phyloP scores from a whole-genome alignment of 2,888 invertebrate species.

The Polia nebulosa region DNA sequence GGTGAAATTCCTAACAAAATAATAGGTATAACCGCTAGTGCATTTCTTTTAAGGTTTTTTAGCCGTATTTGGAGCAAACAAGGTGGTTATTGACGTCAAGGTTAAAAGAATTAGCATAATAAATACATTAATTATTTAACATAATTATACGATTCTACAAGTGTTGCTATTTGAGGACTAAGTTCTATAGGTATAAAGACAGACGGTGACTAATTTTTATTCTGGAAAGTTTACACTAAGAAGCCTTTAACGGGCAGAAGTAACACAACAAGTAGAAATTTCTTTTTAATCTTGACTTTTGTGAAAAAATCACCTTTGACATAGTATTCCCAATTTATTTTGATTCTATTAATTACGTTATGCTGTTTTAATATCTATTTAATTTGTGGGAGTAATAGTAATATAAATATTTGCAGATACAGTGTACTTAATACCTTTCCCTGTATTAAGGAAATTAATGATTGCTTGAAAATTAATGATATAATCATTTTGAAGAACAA shows the following conservation, averaged over 20 bases:
- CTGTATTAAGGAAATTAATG: no score
- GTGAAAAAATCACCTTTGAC: no score
- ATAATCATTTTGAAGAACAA: no score
- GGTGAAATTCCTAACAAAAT: no score
- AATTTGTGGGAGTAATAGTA: no score
- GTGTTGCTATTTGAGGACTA: neutral
- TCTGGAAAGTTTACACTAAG: neutral
- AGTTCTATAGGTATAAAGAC: neutral
- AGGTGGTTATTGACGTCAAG: neutral
- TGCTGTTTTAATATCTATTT: no score
- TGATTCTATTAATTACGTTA: no score
- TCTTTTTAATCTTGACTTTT: no score
- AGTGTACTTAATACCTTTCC: no score
- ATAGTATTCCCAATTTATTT: no score
- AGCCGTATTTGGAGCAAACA: neutral
- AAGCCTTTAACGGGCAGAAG: neutral
- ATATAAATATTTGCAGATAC: no score
- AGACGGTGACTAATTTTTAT: neutral
- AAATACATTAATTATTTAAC: conserved; percentile 1
- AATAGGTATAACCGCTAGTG: neutral
- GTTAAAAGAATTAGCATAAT: neutral
- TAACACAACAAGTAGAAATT: neutral
- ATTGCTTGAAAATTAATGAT: no score
- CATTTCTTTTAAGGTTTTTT: neutral
- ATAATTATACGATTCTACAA: conserved; percentile 4